Evolutionary conservation across 2,113 vertebrate species (phyloP), one percentile per base, ranked within the genome.

Genomic region (Rana temporaria): DNA sequence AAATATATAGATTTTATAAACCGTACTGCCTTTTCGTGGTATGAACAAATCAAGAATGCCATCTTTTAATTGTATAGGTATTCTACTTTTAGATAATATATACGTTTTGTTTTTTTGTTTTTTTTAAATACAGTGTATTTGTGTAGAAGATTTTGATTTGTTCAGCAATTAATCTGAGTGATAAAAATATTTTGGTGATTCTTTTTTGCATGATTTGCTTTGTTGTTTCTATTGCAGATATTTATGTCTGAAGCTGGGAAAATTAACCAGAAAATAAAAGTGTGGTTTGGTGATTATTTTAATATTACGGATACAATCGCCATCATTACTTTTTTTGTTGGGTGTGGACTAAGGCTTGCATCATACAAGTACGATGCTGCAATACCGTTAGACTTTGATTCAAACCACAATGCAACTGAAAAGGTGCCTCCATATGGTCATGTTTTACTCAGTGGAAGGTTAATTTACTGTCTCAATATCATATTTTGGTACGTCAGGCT

Each of bases 401-500:
- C 6, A 32, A 38, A 18, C 32, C 12, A 1, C 2, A 20, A 70
- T 24, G 70, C 32, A 4, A 17, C 6, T 20, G 30, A 18, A 26
- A 38, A 20, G 0, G 67, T 62, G 26, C 6, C 5, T 24, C 19
- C 12, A 19, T 38, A 57, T 59, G 1, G 19, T 24, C 6, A 89
- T 0, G 48, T 96, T 85, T 95, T 95, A 19, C 63, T 94, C 70
- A 91, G 94, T 67, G 98, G 98, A 85, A 95, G 98, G 90, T 94
- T 94, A 20, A 95, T 96, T 17, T 99, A 99, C 81, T 99, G 98
- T 92, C 94, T 99, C 75, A 99, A 99, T 89, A 99, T 99, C 84
- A 97, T 99, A 91, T 99, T 99, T 93, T 99, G 98, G 98, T 99
- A 99, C 87, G 98, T 99, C 90, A 90, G 97, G 83, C 95, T 99